phyloP scores from a whole-genome alignment of 2,797 vertebrate species.

The Jordanella pulchra region DNA sequence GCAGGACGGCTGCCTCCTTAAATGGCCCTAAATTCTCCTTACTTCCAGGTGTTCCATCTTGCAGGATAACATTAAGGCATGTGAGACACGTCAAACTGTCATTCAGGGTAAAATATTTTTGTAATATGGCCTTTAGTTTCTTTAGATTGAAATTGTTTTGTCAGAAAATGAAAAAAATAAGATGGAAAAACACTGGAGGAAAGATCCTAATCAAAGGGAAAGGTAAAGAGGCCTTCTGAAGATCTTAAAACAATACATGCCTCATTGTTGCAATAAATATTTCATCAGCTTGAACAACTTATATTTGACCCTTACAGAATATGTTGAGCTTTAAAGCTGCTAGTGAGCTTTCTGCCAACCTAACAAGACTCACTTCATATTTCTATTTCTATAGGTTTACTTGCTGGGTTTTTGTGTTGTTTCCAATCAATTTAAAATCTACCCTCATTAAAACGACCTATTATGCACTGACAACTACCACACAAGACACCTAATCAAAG shows the following conservation, averaged over 20 bases:
- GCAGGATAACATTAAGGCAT: constrained; percentile 7
- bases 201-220: background rate
- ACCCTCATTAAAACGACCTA: background rate
- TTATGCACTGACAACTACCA: background rate
- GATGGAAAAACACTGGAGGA: background rate
- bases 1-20: constrained; percentile 17
- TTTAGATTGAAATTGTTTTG: background rate
- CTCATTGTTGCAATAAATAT: background rate
- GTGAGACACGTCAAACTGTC: background rate
- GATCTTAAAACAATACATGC: background rate
- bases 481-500: background rate
- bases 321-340: background rate
- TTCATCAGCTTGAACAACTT: constrained; percentile 2
- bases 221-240: background rate
- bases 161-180: too few species aligned
- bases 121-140: background rate
- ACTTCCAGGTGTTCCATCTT: constrained; percentile 6
- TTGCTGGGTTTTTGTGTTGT: too few species aligned
- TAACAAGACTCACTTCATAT: background rate
- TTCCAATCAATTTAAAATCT: background rate
- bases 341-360: background rate
- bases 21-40: constrained; percentile 21
- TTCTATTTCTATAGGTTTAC: too few species aligned
- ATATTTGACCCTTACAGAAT: background rate
- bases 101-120: background rate